Conservation (phyloP, 64 coral and sea anemone genomes). For the Pocillopora verrucosa region DNA sequence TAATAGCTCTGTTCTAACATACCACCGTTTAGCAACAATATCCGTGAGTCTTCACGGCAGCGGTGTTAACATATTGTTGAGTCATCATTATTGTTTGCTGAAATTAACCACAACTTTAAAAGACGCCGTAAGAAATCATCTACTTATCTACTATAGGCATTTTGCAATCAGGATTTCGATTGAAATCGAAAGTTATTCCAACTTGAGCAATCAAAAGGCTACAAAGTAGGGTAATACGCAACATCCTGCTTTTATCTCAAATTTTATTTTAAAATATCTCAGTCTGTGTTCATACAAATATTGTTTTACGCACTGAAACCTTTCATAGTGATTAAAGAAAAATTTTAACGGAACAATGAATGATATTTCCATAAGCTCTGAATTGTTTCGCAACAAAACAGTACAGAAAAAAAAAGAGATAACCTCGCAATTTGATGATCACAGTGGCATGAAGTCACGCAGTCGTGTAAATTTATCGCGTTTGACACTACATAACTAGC, state of each 20-base stretch:
- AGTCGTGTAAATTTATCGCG: background rate
- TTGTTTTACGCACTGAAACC: background rate
- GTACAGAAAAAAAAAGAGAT: background rate
- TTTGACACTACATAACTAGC: background rate
- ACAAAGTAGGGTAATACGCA: background rate
- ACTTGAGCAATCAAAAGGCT: background rate
- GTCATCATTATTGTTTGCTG: background rate
- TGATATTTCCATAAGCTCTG: background rate
- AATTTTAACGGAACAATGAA: background rate
- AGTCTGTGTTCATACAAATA: background rate
- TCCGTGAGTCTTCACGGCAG: too few species aligned
- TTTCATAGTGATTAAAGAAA: background rate
- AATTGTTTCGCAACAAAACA: constrained; percentile 11
- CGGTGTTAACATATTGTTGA: background rate
- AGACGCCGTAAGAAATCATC: background rate
- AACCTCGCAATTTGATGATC: too few species aligned
- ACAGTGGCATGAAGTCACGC: background rate
- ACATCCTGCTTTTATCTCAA: background rate
- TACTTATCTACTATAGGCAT: background rate
- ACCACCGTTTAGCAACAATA: too few species aligned
- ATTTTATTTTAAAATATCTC: background rate
- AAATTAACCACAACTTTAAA: background rate
- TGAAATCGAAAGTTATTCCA: background rate
- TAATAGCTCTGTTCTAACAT: too few species aligned
- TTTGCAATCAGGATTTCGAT: background rate